These are phyloP conservation scores for Portevinia maculata DNA, from an alignment of 2,888 invertebrate genomes.

Conservation along the genomic window DNA sequence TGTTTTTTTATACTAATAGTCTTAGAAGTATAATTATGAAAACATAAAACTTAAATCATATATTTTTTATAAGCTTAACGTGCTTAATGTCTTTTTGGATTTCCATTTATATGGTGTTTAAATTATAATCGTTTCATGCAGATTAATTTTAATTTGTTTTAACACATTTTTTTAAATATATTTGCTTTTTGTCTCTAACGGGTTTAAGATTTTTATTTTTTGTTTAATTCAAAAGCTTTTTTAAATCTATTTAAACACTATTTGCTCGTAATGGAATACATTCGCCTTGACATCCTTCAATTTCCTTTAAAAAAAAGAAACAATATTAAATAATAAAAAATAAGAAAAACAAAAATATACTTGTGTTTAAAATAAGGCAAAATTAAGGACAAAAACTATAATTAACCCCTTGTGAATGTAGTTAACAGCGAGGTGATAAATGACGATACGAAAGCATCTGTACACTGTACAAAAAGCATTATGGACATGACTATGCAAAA, in stretches of 20 bases:
- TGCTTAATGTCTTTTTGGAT: constrained; percentile 72
- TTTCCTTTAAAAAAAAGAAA: constrained; percentile 81
- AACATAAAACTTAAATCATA: constrained; percentile 52
- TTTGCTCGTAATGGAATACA: constrained; percentile 86
- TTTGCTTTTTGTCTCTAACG: constrained; percentile 21
- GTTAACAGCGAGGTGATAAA: constrained; percentile 8
- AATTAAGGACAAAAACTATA: constrained; percentile 44
- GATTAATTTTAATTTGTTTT: constrained; percentile 42
- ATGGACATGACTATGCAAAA: background rate
- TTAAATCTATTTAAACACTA: constrained; percentile 83
- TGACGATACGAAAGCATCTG: background rate
- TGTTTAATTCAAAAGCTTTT: constrained; percentile 48
- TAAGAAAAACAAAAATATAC: constrained; percentile 75
- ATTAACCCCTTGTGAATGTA: background rate
- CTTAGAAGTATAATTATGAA: constrained; percentile 41
- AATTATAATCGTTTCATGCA: constrained; percentile 66
- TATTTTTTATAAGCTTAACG: constrained; percentile 60
- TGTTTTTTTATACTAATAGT: constrained; percentile 21
- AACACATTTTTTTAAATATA: constrained; percentile 23
- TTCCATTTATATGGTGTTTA: constrained; percentile 64
- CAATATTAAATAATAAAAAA: constrained; percentile 76
- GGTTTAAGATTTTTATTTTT: constrained; percentile 17
- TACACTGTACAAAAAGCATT: constrained; percentile 27
- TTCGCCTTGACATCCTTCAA: constrained; percentile 84
- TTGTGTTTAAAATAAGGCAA: constrained; percentile 74